Base-by-base conservation (phyloP, 2,888 invertebrate genomes). In the Drosophila neoperkinsi region DNA sequence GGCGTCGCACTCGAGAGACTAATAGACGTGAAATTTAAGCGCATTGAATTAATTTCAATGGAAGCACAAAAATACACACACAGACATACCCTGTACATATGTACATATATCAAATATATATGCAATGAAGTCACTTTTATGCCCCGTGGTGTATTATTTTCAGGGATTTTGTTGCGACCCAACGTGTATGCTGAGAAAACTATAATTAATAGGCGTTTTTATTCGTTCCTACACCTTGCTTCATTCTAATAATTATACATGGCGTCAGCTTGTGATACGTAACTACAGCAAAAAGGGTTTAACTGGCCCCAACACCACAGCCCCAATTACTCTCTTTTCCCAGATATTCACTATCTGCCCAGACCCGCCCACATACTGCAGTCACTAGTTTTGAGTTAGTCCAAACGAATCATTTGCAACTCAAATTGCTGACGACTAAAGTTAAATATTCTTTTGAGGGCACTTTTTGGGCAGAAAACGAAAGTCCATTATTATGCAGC, bases 1-100 rank as follows among this genome's bases (percentile, higher is more conserved):
- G 64, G 83, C 75, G 59, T 63, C 64, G 75, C 68, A 78, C 82
- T 81, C 88, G 56, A 59, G 77, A 88, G 90, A 85, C 90, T 88
- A 90, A 88, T 90, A 90, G 88, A 86, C 86, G 86, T 88, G 86
- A 87, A 87, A 87, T 87, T 90, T 90, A 90, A 90, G 86, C 88
- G 87, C 90, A 81, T 88, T 88, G 90, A 88, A 90, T 87, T 89
- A 89, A 89, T 89, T 89, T 77, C 53, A 64, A 55, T 60, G 41
- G 36, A 41, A 58, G 13, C 61, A 55, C 51, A 28, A 36, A 50
- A 63, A 65, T 36, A 51, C 34, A 51, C 33, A 63, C 60, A 62
- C 41, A 64, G 36, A 66, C 25, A 63, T 46, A 62, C 38, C 38
- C 30, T 34, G 21, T n/a, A 21, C 28, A 56, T 18, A 34, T 5